Evolutionary conservation across 2,797 vertebrate genomes (phyloP).

Genomic region (Siniperca obscura): DNA sequence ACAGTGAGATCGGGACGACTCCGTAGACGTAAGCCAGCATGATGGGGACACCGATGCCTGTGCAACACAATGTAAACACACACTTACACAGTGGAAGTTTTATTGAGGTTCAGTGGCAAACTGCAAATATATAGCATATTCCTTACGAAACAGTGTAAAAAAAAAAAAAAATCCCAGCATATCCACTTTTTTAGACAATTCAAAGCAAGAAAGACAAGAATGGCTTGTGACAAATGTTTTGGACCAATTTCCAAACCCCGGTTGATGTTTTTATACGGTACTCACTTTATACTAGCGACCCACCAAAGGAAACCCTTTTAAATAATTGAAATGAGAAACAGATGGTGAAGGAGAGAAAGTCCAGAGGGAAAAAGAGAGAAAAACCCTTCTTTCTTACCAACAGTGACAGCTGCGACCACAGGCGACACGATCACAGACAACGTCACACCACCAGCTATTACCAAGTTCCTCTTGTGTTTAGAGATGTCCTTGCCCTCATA

Average conservation of each 20-base stretch:
- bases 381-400: constrained; percentile 87
- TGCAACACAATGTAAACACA: neutral
- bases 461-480: constrained; percentile 97
- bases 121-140: neutral
- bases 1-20: constrained; percentile 97
- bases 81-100: neutral
- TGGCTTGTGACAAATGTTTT: neutral
- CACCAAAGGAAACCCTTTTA: neutral
- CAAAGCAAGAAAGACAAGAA: neutral
- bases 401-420: constrained; percentile 97
- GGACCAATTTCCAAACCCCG: neutral
- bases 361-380: neutral
- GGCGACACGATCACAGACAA: constrained; percentile 97
- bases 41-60: constrained; percentile 98
- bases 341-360: neutral
- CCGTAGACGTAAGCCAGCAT: constrained; percentile 99
- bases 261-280: neutral
- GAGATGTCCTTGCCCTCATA: constrained; percentile 98
- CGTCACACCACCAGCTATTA: constrained; percentile 96
- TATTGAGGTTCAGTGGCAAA: neutral
- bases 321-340: constrained; percentile 18
- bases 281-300: neutral
- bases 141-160: neutral
- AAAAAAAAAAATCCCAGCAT: neutral
- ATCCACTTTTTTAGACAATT: neutral